A percentile compares a stretch with the other conserved stretches of the same genome.
Evolutionary conservation across 2,113 vertebrate genomes (phyloP).

Genomic region (Cavia aperea): DNA sequence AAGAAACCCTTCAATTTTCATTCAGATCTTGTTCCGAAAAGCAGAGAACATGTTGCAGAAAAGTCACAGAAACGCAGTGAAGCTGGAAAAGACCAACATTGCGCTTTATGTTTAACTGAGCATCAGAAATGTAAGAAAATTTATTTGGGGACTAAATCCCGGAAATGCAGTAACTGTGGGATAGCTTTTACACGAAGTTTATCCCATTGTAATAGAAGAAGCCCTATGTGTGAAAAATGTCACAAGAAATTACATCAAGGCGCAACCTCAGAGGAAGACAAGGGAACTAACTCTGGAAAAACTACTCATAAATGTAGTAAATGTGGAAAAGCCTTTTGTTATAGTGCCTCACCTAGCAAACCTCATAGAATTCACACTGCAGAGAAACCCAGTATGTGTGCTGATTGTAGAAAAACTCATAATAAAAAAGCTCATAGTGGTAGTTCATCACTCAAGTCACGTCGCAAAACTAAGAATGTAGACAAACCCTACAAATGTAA

Average conservation of each 20-base stretch:
- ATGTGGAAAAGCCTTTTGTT: constrained; percentile 68
- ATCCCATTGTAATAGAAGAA: constrained; percentile 7
- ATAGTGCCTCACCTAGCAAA: constrained; percentile 34
- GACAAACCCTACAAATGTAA: constrained; percentile 58
- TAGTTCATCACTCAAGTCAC: constrained; percentile 43
- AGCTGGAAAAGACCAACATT: not conserved
- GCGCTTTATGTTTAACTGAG: constrained; percentile 13
- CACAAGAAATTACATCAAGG: constrained; percentile 1
- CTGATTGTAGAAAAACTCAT: constrained; percentile 65
- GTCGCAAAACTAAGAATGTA: constrained; percentile 30
- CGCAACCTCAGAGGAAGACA: not conserved
- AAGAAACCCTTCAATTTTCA: constrained; percentile 64
- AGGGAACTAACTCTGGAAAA: constrained; percentile 41
- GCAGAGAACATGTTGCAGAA: constrained; percentile 51
- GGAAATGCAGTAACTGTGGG: constrained; percentile 57
- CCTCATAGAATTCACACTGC: constrained; percentile 52
- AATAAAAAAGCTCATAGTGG: constrained; percentile 54
- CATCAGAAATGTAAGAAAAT: constrained; percentile 48
- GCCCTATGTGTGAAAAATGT: constrained; percentile 49
- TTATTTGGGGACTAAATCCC: not conserved
- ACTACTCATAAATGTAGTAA: constrained; percentile 64
- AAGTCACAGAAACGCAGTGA: constrained; percentile 44
- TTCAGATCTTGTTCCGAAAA: constrained; percentile 53
- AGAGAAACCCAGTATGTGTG: constrained; percentile 60
- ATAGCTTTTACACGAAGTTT: constrained; percentile 6